These are phyloP conservation scores for Andrena flavipes DNA, from an alignment of 2,888 invertebrate species.

Conservation along the genomic window DNA sequence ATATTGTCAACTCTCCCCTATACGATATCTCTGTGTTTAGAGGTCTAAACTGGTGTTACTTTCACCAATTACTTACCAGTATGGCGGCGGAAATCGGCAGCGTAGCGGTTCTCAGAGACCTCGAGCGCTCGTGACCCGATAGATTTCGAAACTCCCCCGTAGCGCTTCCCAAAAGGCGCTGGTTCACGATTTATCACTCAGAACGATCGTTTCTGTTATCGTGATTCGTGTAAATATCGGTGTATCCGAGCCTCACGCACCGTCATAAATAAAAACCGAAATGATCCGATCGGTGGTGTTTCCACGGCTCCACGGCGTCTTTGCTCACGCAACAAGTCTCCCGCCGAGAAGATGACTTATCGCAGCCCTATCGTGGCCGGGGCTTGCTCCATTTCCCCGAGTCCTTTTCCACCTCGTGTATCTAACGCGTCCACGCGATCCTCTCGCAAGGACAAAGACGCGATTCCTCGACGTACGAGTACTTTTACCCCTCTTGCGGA, in stretches of 20 bases:
- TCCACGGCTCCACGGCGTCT: conserved; percentile 48
- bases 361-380: conserved; percentile 62
- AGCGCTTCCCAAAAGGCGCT: conserved; percentile 6
- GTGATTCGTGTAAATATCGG: conserved; percentile 55
- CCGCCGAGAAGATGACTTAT: conserved; percentile 70
- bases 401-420: conserved; percentile 39
- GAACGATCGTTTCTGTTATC: conserved; percentile 49
- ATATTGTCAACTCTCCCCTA: too few species aligned
- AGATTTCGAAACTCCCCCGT: conserved; percentile 21
- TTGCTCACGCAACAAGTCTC: conserved; percentile 72
- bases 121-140: background rate
- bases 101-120: background rate
- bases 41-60: too few species aligned
- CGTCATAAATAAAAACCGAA: conserved; percentile 56
- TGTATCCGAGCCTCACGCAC: conserved; percentile 36
- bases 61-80: background rate
- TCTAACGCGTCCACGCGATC: conserved; percentile 16
- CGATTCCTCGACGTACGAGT: background rate
- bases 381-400: conserved; percentile 59
- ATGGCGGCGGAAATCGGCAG: background rate
- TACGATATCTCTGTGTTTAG: too few species aligned
- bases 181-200: conserved; percentile 40
- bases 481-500: background rate
- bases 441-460: background rate
- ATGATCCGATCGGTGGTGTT: conserved; percentile 39